These are phyloP conservation scores for Megaleporinus macrocephalus DNA, from an alignment of 2,113 vertebrate species.

Conservation along the genomic window DNA sequence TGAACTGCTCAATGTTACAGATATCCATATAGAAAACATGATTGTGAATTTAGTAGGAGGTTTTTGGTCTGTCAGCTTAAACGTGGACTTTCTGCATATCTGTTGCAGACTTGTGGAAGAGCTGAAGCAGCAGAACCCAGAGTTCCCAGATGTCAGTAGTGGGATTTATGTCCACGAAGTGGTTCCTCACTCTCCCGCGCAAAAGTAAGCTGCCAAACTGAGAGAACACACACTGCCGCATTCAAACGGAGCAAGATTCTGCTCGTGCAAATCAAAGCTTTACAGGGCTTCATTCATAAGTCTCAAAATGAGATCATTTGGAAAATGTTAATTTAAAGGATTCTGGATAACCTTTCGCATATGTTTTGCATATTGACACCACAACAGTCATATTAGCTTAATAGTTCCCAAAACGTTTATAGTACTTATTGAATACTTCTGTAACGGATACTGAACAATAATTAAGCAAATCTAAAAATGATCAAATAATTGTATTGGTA, in stretches of 20 bases:
- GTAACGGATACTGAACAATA: too few species aligned
- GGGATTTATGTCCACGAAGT: constrained; percentile 94
- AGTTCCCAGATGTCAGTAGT: constrained; percentile 86
- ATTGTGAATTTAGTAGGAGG: not conserved
- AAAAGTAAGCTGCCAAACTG: constrained; percentile 79
- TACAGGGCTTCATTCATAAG: too few species aligned
- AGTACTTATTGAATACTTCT: too few species aligned
- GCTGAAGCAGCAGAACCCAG: constrained; percentile 83
- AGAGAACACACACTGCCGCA: not conserved
- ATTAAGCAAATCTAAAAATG: too few species aligned
- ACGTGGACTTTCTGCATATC: not conserved
- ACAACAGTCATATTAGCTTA: too few species aligned
- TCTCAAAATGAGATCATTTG: too few species aligned
- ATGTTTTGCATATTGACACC: too few species aligned
- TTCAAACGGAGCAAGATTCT: not conserved
- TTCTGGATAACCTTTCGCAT: too few species aligned
- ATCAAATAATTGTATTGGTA: too few species aligned
- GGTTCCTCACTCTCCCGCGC: constrained; percentile 87
- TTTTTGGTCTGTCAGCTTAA: not conserved
- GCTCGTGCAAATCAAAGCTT: not conserved
- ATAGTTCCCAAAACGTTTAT: too few species aligned
- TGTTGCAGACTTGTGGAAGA: constrained; percentile 85
- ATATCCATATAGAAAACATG: not conserved
- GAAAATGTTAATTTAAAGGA: too few species aligned
- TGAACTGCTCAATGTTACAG: not conserved